Evolutionary conservation across 2,797 vertebrate genomes (phyloP).

Genomic region (Sebastes baramenuke): DNA sequence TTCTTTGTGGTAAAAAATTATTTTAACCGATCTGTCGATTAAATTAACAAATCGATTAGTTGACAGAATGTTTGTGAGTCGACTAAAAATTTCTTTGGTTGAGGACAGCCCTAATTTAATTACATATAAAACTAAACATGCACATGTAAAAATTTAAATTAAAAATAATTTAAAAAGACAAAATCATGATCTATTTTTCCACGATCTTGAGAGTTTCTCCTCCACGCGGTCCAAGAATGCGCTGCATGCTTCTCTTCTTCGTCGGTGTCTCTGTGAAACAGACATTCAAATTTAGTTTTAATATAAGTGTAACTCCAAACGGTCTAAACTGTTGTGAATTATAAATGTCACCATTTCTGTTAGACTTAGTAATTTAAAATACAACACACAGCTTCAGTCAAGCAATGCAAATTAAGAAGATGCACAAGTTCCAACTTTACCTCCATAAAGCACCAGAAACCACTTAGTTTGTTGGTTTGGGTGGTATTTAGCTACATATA

Average conservation of each 20-base stretch:
- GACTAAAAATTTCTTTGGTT: too few species aligned
- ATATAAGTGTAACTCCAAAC: neutral
- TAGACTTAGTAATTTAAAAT: neutral
- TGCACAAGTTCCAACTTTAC: neutral
- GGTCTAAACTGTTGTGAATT: neutral
- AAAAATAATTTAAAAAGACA: neutral
- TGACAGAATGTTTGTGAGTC: too few species aligned
- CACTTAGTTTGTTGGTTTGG: neutral
- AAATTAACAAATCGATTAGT: too few species aligned
- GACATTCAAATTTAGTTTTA: neutral
- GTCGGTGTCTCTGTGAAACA: slow-evolving; percentile 70
- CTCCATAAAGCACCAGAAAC: neutral
- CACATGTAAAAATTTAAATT: neutral
- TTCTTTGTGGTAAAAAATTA: too few species aligned
- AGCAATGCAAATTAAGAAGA: neutral
- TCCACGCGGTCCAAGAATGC: slow-evolving; percentile 75
- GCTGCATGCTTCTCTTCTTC: slow-evolving; percentile 49
- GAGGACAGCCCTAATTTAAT: too few species aligned
- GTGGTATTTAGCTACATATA: neutral
- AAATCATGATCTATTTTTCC: slow-evolving; percentile 37
- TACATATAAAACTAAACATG: neutral
- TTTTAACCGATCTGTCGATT: too few species aligned
- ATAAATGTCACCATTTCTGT: neutral
- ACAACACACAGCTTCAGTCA: neutral
- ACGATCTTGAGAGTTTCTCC: slow-evolving; percentile 76